Evolutionary conservation across 2,888 invertebrate species (phyloP).

Genomic region (Pollenia angustigena): DNA sequence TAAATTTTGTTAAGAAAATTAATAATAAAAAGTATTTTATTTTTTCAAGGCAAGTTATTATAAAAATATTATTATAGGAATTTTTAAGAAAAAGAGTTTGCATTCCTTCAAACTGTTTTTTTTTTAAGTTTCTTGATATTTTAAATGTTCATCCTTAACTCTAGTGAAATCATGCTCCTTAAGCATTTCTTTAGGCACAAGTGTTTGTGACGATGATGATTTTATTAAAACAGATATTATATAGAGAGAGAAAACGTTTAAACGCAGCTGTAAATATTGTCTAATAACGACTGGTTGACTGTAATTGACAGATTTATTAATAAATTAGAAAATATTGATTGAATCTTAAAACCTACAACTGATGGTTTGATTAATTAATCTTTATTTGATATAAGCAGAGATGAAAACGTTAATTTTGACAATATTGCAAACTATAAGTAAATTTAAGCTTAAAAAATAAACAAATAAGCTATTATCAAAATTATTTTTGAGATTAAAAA

Average conservation of each 20-base stretch:
- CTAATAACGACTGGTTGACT: constrained; percentile 19
- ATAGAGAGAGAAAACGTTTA: background rate
- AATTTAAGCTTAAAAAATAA: background rate
- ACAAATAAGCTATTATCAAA: no score
- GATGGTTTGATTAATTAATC: constrained; percentile 18
- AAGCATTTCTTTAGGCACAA: constrained; percentile 18
- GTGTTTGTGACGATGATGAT: constrained; percentile 48
- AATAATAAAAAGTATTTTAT: no score
- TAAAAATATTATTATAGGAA: no score
- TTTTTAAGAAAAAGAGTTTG: no score
- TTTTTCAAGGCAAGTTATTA: no score
- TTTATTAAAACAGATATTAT: constrained; percentile 5
- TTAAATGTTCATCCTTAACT: background rate
- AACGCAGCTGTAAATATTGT: background rate
- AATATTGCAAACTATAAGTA: background rate
- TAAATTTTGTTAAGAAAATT: no score
- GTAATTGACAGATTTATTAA: constrained; percentile 59
- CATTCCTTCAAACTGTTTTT: no score
- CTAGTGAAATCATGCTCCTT: background rate
- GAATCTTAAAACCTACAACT: background rate
- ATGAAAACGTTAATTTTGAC: background rate
- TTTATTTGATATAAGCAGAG: background rate
- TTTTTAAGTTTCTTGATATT: background rate
- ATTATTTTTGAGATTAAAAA: no score
- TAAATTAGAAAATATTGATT: constrained; percentile 13